Evolutionary conservation across 2,113 vertebrate species (phyloP).

Genomic region (Geococcyx californianus): DNA sequence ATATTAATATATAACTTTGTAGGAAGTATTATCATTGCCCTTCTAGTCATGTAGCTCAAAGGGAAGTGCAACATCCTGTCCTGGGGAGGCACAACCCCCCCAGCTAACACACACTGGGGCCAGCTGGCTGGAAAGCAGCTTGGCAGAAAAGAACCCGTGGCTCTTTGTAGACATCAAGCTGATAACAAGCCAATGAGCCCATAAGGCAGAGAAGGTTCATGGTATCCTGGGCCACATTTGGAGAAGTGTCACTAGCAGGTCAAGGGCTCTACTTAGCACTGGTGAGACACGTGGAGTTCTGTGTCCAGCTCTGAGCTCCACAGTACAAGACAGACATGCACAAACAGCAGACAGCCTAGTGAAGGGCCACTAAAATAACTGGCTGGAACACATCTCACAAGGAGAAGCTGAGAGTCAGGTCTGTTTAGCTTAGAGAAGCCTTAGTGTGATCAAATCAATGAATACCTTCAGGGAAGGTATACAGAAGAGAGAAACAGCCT

Average conservation of each 20-base stretch:
- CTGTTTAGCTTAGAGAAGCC: neutral
- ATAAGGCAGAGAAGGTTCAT: neutral
- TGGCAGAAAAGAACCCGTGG: neutral
- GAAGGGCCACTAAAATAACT: neutral
- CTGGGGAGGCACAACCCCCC: neutral
- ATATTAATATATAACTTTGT: neutral
- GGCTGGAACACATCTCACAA: neutral
- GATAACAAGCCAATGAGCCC: neutral
- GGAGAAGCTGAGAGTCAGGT: neutral
- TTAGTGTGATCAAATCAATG: neutral
- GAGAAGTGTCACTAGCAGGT: neutral
- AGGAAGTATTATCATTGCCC: neutral
- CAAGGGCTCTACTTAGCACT: neutral
- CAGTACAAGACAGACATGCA: neutral
- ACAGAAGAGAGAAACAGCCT: neutral
- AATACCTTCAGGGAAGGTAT: neutral
- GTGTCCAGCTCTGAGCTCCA: neutral
- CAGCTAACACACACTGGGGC: neutral
- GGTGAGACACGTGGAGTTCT: neutral
- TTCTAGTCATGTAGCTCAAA: neutral
- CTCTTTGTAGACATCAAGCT: neutral
- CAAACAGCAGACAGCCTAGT: neutral
- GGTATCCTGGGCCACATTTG: neutral
- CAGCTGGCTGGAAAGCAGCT: neutral
- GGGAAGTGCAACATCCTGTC: neutral